These are phyloP conservation scores for Cyprinodon variegatus DNA, from an alignment of 2,113 vertebrate species.

Conservation along the genomic window DNA sequence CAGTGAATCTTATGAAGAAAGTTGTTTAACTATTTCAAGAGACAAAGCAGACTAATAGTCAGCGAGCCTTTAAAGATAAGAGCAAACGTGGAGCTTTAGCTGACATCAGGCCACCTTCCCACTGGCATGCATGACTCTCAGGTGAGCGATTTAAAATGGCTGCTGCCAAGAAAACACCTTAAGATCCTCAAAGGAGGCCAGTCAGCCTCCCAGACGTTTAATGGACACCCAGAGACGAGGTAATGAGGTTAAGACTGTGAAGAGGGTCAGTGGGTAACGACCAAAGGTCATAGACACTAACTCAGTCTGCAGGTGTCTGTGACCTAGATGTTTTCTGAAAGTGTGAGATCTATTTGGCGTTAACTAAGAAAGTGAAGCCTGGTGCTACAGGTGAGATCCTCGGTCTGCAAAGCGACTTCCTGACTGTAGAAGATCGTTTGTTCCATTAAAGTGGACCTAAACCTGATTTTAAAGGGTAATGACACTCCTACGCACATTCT, in stretches of 20 bases:
- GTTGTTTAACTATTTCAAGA: no score
- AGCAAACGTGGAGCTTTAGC: neutral
- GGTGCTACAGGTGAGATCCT: no score
- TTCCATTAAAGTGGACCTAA: constrained; percentile 6
- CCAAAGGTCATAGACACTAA: constrained; percentile 40
- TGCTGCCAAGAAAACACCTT: constrained; percentile 42
- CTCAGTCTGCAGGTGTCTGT: constrained; percentile 38
- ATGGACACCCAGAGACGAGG: neutral
- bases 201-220: neutral
- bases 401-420: constrained; percentile 28
- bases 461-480: no score
- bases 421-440: constrained; percentile 59
- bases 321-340: constrained; percentile 17
- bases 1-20: no score
- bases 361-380: no score
- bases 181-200: constrained; percentile 41
- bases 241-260: constrained; percentile 37
- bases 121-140: constrained; percentile 3
- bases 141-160: constrained; percentile 34
- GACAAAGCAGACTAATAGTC: neutral
- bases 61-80: constrained; percentile 3
- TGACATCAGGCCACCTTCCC: constrained; percentile 14
- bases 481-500: no score
- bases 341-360: no score
- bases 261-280: constrained; percentile 27